phyloP scores from a whole-genome alignment of 2,113 vertebrate genomes.

The Entosphenus tridentatus region DNA sequence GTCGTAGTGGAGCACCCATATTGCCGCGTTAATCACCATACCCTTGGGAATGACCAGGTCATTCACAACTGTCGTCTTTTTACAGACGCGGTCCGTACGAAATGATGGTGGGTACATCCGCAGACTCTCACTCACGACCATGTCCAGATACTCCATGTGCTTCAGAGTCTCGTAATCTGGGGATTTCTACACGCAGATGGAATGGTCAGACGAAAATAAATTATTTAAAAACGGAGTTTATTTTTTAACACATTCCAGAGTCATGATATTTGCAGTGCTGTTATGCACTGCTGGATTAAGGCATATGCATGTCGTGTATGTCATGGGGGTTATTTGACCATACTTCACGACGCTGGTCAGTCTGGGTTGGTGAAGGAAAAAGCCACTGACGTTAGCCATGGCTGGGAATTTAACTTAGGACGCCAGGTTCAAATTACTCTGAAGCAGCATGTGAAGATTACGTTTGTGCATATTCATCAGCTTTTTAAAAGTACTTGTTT shows the following conservation, averaged over 20 bases:
- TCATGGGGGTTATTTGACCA: too few species aligned
- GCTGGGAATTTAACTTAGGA: too few species aligned
- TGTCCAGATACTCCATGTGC: not conserved
- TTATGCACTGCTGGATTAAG: too few species aligned
- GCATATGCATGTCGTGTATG: too few species aligned
- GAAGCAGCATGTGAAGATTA: constrained; percentile 23
- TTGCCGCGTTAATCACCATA: constrained; percentile 13
- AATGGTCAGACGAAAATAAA: too few species aligned
- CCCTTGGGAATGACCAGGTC: constrained; percentile 20
- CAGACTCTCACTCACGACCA: not conserved
- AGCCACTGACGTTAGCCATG: too few species aligned
- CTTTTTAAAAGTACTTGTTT: constrained; percentile 27
- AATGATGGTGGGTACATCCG: not conserved
- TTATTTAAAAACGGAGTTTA: too few species aligned
- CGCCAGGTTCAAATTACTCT: constrained; percentile 21
- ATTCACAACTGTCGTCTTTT: not conserved
- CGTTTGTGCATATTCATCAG: constrained; percentile 33
- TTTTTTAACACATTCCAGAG: too few species aligned
- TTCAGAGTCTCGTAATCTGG: constrained; percentile 7
- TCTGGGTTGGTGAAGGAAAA: too few species aligned
- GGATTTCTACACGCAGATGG: too few species aligned
- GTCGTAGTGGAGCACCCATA: constrained; percentile 42
- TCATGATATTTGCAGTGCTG: too few species aligned
- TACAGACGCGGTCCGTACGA: not conserved
- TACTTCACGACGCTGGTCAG: too few species aligned